Evolutionary conservation across 1,140 invertebrate genomes (phyloP).

Genomic region (Lepidurus arcticus): DNA sequence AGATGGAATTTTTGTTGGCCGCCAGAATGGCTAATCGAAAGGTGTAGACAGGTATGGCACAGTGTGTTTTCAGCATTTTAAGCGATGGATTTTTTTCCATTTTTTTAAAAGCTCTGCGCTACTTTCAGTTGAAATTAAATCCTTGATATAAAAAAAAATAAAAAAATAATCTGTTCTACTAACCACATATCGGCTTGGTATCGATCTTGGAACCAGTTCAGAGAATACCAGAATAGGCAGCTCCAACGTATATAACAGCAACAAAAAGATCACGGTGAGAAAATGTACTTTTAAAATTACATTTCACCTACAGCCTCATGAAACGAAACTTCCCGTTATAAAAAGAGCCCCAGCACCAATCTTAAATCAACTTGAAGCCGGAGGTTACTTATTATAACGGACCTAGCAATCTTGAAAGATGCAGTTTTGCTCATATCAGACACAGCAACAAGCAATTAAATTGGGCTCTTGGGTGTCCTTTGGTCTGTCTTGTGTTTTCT

Average conservation of each 20-base stretch:
- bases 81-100: too few relatives aligned
- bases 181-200: too few relatives aligned
- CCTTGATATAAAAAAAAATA: too few relatives aligned
- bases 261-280: not conserved
- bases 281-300: not conserved
- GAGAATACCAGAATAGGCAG: not conserved
- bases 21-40: not conserved
- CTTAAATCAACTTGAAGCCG: not conserved
- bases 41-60: not conserved
- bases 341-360: slow-evolving; percentile 1
- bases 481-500: not conserved
- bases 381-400: slow-evolving; percentile 15
- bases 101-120: too few relatives aligned
- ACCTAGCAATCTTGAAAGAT: not conserved
- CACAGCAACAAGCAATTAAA: not conserved
- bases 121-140: too few relatives aligned
- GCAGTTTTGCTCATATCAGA: not conserved
- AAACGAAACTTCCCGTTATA: slow-evolving; percentile 2
- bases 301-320: not conserved
- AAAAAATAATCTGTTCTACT: too few relatives aligned
- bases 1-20: not conserved
- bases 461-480: not conserved
- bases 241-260: not conserved
- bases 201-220: not conserved
- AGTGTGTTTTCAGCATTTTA: not conserved